phyloP scores from a whole-genome alignment of 2,113 vertebrate genomes.

The Cryptomyrus ogoouensis region DNA sequence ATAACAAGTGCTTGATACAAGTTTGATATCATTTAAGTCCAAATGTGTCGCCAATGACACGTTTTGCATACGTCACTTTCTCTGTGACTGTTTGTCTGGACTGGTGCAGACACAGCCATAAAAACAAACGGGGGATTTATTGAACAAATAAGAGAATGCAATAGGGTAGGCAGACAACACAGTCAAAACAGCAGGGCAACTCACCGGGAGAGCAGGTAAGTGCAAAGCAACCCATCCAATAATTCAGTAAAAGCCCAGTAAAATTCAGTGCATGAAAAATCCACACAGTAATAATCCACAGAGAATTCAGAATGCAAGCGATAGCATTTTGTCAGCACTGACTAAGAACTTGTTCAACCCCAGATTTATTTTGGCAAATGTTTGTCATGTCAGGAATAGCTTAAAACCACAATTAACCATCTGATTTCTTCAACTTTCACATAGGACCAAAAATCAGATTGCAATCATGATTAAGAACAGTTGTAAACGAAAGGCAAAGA shows the following conservation, averaged over 20 bases:
- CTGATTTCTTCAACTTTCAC: not conserved
- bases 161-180: not conserved
- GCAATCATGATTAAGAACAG: not conserved
- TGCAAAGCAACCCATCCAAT: not conserved
- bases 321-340: not conserved
- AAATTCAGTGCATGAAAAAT: not conserved
- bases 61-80: not conserved
- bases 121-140: not conserved
- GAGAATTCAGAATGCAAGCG: not conserved
- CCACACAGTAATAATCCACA: not conserved
- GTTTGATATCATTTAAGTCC: not conserved
- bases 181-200: not conserved
- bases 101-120: not conserved
- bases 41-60: not conserved
- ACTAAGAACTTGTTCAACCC: not conserved
- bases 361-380: not conserved
- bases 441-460: not conserved
- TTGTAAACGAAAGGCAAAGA: not conserved
- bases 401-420: not conserved
- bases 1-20: not conserved
- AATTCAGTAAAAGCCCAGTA: not conserved
- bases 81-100: not conserved
- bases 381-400: not conserved
- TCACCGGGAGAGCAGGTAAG: not conserved
- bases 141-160: not conserved